These are phyloP conservation scores for Andrena chrysosceles DNA, from an alignment of 2,888 invertebrate species.

Conservation along the genomic window DNA sequence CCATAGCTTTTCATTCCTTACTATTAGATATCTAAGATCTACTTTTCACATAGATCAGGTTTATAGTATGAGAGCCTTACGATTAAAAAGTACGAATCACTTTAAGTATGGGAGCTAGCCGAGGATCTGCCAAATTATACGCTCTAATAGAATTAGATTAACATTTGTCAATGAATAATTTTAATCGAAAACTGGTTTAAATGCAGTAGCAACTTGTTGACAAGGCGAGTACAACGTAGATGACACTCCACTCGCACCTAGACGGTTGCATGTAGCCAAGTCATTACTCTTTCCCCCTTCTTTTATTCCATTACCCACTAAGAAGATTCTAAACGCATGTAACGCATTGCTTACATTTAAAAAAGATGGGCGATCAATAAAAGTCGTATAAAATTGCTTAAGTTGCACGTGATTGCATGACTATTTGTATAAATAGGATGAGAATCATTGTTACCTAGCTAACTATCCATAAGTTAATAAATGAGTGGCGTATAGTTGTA, in stretches of 20 bases:
- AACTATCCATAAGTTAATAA: slow-evolving; percentile 73
- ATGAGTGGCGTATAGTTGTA: slow-evolving; percentile 72
- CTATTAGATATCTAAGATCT: slow-evolving; percentile 67
- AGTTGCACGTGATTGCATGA: slow-evolving; percentile 79
- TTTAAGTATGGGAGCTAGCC: slow-evolving; percentile 41
- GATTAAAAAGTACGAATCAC: slow-evolving; percentile 46
- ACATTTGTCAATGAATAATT: slow-evolving; percentile 44
- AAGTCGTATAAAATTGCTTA: slow-evolving; percentile 82
- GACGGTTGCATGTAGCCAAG: slow-evolving; percentile 40
- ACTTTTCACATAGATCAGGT: slow-evolving; percentile 67
- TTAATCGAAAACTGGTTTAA: slow-evolving; percentile 51
- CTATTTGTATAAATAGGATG: slow-evolving; percentile 76
- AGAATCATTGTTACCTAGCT: slow-evolving; percentile 71
- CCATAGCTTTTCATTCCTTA: slow-evolving; percentile 60
- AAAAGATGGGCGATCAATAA: slow-evolving; percentile 78
- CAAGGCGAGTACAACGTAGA: slow-evolving; percentile 42
- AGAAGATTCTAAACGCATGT: slow-evolving; percentile 67
- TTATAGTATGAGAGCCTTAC: slow-evolving; percentile 49
- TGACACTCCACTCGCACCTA: slow-evolving; percentile 61
- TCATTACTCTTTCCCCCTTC: slow-evolving; percentile 42
- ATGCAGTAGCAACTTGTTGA: slow-evolving; percentile 64
- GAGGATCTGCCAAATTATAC: slow-evolving; percentile 50
- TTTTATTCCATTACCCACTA: slow-evolving; percentile 53
- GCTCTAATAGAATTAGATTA: slow-evolving; percentile 49
- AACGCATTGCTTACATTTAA: slow-evolving; percentile 70